phyloP scores from a whole-genome alignment of 2,888 invertebrate genomes.

The Drosophila greeni region DNA sequence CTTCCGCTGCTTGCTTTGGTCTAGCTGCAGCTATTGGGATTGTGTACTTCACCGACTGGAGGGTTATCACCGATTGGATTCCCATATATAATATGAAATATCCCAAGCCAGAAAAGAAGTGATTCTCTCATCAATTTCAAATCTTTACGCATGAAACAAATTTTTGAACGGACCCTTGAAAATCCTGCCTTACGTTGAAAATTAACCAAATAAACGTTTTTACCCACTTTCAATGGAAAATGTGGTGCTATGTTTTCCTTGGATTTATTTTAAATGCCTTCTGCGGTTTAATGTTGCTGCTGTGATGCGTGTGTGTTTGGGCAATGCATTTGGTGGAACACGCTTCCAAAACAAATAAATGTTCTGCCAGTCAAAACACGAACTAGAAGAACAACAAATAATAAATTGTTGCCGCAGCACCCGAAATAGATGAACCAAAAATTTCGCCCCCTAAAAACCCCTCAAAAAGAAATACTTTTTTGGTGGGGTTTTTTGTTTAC shows the following conservation, averaged over 20 bases:
- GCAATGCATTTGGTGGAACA: constrained; percentile 44
- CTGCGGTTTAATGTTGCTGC: constrained; percentile 23
- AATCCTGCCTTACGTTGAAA: constrained; percentile 19
- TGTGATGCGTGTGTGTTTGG: constrained; percentile 13
- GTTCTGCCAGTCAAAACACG: constrained; percentile 43
- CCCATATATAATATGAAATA: constrained; percentile 63
- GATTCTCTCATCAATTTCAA: neutral
- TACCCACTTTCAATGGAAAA: constrained; percentile 15
- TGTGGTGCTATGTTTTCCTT: constrained; percentile 11
- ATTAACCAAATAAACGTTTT: constrained; percentile 26
- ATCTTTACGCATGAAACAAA: neutral
- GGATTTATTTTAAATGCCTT: constrained; percentile 6
- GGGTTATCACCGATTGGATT: constrained; percentile 48
- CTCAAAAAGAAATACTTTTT: constrained; percentile 30
- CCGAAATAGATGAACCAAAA: constrained; percentile 34
- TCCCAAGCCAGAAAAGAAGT: constrained; percentile 40
- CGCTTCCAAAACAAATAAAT: constrained; percentile 47
- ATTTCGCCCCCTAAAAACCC: constrained; percentile 6
- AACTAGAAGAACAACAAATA: constrained; percentile 55
- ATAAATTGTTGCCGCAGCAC: constrained; percentile 51
- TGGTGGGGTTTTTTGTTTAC: constrained; percentile 33
- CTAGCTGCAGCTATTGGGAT: constrained; percentile 44
- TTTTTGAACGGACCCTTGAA: constrained; percentile 3
- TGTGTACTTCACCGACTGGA: constrained; percentile 60
- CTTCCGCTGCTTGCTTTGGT: constrained; percentile 51